Percentiles rank a stretch among this genome's conserved stretches.
Evolutionary conservation across 2,113 vertebrate genomes (phyloP).

Genomic region (Rhombomys opimus): DNA sequence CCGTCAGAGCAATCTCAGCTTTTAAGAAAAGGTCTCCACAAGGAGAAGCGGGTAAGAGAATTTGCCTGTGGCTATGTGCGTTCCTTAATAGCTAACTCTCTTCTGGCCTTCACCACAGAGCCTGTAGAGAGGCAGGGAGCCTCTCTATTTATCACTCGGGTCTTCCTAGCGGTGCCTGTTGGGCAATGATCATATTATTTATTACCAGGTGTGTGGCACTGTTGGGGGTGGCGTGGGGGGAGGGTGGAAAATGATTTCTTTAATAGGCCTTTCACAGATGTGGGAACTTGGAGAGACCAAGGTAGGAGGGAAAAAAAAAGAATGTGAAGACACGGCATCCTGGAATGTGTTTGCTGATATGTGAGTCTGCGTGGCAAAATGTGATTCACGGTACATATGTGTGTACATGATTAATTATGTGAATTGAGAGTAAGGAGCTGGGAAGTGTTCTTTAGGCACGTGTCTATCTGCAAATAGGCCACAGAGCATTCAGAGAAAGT

Average conservation of each 20-base stretch:
- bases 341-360: background rate
- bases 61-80: slow-evolving; percentile 89
- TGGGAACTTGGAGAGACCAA: slow-evolving; percentile 38
- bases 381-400: background rate
- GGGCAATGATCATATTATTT: slow-evolving; percentile 83
- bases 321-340: slow-evolving; percentile 47
- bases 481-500: background rate
- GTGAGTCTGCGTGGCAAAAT: background rate
- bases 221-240: slow-evolving; percentile 28
- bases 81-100: slow-evolving; percentile 88
- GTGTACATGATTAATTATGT: background rate
- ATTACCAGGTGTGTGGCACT: slow-evolving; percentile 78
- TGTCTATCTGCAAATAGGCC: background rate
- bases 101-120: slow-evolving; percentile 70
- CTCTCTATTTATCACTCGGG: slow-evolving; percentile 83
- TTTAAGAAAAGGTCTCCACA: slow-evolving; percentile 83
- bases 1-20: slow-evolving; percentile 88
- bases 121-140: slow-evolving; percentile 86
- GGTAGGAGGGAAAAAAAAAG: slow-evolving; percentile 53
- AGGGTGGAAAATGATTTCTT: slow-evolving; percentile 69
- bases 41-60: slow-evolving; percentile 84
- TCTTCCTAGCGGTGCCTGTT: slow-evolving; percentile 82
- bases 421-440: background rate
- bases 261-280: slow-evolving; percentile 71
- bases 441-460: background rate